Conservation (phyloP, 2,113 vertebrate genomes). For the Macrotus californicus region DNA sequence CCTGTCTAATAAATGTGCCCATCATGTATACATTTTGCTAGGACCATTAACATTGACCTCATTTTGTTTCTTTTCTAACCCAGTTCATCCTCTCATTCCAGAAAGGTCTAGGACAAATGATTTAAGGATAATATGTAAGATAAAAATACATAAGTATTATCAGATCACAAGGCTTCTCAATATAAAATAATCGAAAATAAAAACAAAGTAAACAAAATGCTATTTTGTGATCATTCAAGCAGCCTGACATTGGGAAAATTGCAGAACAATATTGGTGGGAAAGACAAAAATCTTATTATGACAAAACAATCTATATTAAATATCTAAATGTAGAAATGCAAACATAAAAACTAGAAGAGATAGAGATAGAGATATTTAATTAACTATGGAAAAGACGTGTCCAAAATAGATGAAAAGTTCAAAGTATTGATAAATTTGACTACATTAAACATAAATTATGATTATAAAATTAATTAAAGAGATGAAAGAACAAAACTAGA, state of each 20-base stretch:
- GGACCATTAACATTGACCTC: background rate
- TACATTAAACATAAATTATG: background rate
- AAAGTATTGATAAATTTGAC: background rate
- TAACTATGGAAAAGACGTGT: background rate
- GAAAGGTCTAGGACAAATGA: background rate
- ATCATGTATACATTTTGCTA: background rate
- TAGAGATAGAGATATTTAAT: background rate
- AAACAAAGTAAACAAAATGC: background rate
- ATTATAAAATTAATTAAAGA: constrained; percentile 29
- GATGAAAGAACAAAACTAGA: background rate
- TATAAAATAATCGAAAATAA: background rate
- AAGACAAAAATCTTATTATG: background rate
- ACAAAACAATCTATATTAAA: background rate
- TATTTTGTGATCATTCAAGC: background rate
- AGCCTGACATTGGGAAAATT: background rate
- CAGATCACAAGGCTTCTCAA: background rate
- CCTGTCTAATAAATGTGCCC: background rate
- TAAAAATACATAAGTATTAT: background rate
- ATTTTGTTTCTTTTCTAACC: background rate
- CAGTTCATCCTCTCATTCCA: background rate
- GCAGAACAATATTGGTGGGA: background rate
- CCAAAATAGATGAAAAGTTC: background rate
- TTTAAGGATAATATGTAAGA: background rate
- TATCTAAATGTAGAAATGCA: background rate
- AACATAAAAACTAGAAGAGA: background rate